These are phyloP conservation scores for Tetranychus urticae DNA, from an alignment of 1,140 invertebrate genomes.

Conservation along the genomic window DNA sequence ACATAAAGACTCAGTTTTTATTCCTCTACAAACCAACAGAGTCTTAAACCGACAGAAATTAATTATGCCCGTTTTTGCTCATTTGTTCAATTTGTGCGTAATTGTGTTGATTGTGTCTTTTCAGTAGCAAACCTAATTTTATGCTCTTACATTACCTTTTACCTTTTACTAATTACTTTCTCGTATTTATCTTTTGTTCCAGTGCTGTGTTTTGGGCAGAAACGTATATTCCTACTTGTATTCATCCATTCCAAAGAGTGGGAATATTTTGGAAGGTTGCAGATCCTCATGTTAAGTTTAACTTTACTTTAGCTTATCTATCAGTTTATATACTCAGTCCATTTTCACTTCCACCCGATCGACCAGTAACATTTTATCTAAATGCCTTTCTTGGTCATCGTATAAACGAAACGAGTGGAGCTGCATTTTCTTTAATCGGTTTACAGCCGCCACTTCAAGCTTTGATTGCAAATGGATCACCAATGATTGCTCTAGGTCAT, in stretches of 20 bases:
- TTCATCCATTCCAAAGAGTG: slow-evolving; percentile 4
- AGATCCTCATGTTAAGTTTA: slow-evolving; percentile 4
- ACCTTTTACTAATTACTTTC: not conserved
- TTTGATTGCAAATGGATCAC: slow-evolving; percentile 2
- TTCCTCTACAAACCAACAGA: no score
- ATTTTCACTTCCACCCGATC: slow-evolving; percentile 5
- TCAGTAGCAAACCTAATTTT: not conserved
- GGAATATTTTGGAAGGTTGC: slow-evolving; percentile 4
- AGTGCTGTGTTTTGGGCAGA: slow-evolving; percentile 5
- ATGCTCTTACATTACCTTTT: not conserved
- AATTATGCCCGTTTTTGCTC: not conserved
- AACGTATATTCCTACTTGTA: slow-evolving; percentile 3
- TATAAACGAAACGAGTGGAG: slow-evolving; percentile 4
- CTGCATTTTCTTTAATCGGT: not conserved
- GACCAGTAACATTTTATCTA: slow-evolving; percentile 1
- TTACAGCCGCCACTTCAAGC: slow-evolving; percentile 1
- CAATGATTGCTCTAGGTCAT: slow-evolving; percentile 3
- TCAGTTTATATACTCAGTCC: not conserved
- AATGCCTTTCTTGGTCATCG: slow-evolving; percentile 5
- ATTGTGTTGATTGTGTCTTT: not conserved
- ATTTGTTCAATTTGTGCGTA: not conserved
- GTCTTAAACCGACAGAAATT: no score
- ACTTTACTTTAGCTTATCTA: not conserved
- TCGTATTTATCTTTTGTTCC: not conserved
- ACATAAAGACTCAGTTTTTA: no score